Evolutionary conservation across 2,888 invertebrate species (phyloP).

Genomic region (Amitus sp.): DNA sequence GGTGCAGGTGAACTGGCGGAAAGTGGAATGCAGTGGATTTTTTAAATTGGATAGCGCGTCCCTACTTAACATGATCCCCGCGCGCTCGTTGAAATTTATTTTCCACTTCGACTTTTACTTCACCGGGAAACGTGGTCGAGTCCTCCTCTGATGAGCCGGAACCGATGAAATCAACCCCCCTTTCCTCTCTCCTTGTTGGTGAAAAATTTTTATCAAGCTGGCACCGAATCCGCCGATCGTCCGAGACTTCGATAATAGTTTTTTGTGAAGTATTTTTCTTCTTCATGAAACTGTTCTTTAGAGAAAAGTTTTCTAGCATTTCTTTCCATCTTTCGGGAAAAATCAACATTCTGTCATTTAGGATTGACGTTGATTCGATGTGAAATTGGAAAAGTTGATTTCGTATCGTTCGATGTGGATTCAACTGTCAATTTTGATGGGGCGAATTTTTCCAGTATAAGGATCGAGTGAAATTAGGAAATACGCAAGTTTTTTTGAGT

Average conservation of each 20-base stretch:
- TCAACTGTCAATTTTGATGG: not conserved
- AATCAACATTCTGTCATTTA: no score
- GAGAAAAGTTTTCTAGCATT: no score
- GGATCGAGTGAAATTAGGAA: not conserved
- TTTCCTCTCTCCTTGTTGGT: not conserved
- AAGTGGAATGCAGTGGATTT: slow-evolving; percentile 40
- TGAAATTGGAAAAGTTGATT: no score
- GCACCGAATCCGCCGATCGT: no score
- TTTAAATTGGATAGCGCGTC: slow-evolving; percentile 53
- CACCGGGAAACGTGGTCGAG: not conserved
- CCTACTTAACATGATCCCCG: slow-evolving; percentile 44
- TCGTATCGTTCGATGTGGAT: no score
- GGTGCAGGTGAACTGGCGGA: slow-evolving; percentile 18
- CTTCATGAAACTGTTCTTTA: no score
- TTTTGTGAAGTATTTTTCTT: no score
- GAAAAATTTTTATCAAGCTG: no score
- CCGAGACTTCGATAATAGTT: no score
- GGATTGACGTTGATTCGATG: no score
- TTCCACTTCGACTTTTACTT: slow-evolving; percentile 29
- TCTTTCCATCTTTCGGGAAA: no score
- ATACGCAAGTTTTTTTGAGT: not conserved
- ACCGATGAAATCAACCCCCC: not conserved
- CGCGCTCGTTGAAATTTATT: slow-evolving; percentile 36
- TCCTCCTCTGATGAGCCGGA: not conserved
- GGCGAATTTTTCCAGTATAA: no score